Conservation (phyloP, 2,797 vertebrate species). For the Melanotaenia trifasciata region DNA sequence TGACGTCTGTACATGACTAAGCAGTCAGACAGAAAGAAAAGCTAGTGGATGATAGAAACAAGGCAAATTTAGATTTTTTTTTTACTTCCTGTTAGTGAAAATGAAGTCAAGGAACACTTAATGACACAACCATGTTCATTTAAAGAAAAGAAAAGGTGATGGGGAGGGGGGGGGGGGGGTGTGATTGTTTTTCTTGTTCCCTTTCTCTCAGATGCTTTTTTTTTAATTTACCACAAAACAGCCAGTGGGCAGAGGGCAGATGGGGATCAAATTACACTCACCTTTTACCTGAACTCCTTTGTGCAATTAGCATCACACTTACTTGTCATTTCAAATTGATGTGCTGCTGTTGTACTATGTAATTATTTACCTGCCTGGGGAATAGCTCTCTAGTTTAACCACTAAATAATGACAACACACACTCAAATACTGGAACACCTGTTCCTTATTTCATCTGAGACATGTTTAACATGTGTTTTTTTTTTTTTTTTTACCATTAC, state of each 20-base stretch:
- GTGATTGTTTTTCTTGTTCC: constrained; percentile 2
- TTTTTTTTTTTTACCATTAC: constrained; percentile 61
- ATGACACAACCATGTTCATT: not conserved
- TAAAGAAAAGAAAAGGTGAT: not conserved
- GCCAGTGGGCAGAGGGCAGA: constrained; percentile 65
- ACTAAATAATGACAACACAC: constrained; percentile 45
- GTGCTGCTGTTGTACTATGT: constrained; percentile 64
- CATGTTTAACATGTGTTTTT: constrained; percentile 57
- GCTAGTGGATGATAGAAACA: too few relatives aligned
- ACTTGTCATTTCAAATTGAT: constrained; percentile 70
- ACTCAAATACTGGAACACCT: constrained; percentile 23
- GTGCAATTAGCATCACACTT: constrained; percentile 68
- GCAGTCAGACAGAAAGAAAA: not conserved
- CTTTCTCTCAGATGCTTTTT: constrained; percentile 17
- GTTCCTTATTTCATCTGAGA: constrained; percentile 47
- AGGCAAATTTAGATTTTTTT: not conserved
- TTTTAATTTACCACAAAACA: constrained; percentile 51
- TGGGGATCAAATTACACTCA: constrained; percentile 64
- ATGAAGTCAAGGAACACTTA: not conserved
- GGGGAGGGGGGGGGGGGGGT: not conserved
- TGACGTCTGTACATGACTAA: not conserved
- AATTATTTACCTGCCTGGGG: constrained; percentile 69
- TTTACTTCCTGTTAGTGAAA: constrained; percentile 3
- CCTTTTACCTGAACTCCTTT: constrained; percentile 69
- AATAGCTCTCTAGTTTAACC: constrained; percentile 51